Conservation (phyloP, 2,113 vertebrate species). For the Pycnonotus jocosus region DNA sequence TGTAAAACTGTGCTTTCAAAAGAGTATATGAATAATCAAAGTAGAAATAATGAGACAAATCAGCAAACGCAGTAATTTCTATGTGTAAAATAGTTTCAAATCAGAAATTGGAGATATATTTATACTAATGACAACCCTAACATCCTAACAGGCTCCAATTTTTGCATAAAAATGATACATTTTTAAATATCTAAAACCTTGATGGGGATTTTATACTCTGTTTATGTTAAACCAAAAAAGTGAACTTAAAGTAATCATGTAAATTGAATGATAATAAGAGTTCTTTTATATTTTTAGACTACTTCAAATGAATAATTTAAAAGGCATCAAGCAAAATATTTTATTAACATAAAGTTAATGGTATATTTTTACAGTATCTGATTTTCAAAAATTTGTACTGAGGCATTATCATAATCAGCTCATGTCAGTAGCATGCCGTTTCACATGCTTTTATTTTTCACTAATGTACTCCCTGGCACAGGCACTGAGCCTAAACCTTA, state of each 20-base stretch:
- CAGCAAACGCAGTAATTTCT: constrained; percentile 75
- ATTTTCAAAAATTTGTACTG: constrained; percentile 77
- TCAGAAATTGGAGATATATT: constrained; percentile 77
- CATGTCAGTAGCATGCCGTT: constrained; percentile 70
- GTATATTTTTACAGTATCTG: constrained; percentile 82
- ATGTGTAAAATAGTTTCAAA: constrained; percentile 73
- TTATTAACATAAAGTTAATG: constrained; percentile 85
- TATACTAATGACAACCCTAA: constrained; percentile 79
- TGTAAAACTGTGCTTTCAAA: constrained; percentile 54
- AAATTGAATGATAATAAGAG: constrained; percentile 85
- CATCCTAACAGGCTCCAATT: constrained; percentile 75
- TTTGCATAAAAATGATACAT: constrained; percentile 80
- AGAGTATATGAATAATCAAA: constrained; percentile 68
- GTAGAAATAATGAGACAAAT: constrained; percentile 71
- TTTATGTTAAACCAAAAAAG: constrained; percentile 80
- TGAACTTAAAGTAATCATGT: constrained; percentile 83
- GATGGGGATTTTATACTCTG: constrained; percentile 76
- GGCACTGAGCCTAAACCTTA: constrained; percentile 43
- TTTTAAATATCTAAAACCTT: constrained; percentile 74
- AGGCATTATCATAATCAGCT: constrained; percentile 79
- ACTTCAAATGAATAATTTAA: constrained; percentile 83
- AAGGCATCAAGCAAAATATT: constrained; percentile 82
- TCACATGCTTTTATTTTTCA: constrained; percentile 72
- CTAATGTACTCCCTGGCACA: constrained; percentile 69
- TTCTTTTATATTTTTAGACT: constrained; percentile 84